Conservation (phyloP, 1,140 invertebrate species). For the Steinernema khuongi region DNA sequence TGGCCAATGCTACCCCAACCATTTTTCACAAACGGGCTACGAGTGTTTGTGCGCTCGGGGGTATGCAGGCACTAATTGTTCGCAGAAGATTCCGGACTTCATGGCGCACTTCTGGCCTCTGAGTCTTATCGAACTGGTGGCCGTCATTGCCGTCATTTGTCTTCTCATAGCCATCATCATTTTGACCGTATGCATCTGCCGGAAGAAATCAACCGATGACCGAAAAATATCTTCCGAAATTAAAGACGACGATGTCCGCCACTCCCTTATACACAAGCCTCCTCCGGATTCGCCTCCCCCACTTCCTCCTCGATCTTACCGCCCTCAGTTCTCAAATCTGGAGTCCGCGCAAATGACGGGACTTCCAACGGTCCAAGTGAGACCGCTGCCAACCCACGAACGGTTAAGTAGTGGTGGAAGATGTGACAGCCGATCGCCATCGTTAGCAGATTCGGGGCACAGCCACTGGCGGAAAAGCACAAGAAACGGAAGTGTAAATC, state of each 20-base stretch:
- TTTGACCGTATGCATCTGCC: conserved; percentile 13
- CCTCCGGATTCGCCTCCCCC: conserved; percentile 27
- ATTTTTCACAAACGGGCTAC: not conserved
- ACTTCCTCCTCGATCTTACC: conserved; percentile 33
- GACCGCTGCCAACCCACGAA: conserved; percentile 9
- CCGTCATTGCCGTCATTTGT: not conserved
- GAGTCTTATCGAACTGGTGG: not conserved
- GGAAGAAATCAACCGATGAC: not conserved
- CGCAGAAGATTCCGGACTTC: not conserved
- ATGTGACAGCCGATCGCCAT: conserved; percentile 28
- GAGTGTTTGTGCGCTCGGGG: conserved; percentile 4
- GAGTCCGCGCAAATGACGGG: conserved; percentile 33
- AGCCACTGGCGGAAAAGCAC: conserved; percentile 15
- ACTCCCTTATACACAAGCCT: not conserved
- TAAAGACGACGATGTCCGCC: conserved; percentile 13
- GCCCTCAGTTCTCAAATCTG: conserved; percentile 23
- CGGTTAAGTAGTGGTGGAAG: conserved; percentile 25
- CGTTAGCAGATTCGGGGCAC: conserved; percentile 25
- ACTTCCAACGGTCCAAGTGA: conserved; percentile 26
- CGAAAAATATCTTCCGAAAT: not conserved
- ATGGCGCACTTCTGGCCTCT: not conserved
- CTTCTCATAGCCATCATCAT: not conserved
- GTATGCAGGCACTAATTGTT: not conserved
- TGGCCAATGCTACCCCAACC: conserved; percentile 39
- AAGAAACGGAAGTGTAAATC: conserved; percentile 23